A percentile compares a stretch with the other conserved stretches of the same genome.
Evolutionary conservation across 2,113 vertebrate genomes (phyloP).

Genomic region (Lathamus discolor): DNA sequence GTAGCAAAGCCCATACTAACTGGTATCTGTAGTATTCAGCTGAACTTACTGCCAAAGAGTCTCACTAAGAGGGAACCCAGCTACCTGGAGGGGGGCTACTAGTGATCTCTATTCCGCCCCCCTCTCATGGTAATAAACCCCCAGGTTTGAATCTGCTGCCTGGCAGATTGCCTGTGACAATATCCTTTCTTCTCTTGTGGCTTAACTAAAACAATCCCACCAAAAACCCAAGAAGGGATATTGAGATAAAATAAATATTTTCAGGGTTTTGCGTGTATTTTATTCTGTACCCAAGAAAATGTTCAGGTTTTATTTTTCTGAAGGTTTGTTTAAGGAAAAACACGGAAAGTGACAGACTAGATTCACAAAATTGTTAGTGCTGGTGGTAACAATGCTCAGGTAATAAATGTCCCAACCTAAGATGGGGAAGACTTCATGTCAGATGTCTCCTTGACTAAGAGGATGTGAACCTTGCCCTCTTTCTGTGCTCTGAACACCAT

Average conservation of each 20-base stretch:
- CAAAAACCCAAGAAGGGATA: not conserved
- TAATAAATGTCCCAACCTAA: not conserved
- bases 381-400: not conserved
- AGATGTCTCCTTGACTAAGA: not conserved
- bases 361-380: not conserved
- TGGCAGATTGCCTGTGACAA: not conserved
- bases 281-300: not conserved
- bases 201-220: not conserved
- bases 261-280: not conserved
- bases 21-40: accelerated
- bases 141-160: not conserved
- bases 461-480: not conserved
- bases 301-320: not conserved
- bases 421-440: not conserved
- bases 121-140: not conserved
- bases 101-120: not conserved
- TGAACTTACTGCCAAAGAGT: not conserved
- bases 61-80: not conserved
- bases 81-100: not conserved
- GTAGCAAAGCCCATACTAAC: not conserved
- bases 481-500: not conserved
- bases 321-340: not conserved
- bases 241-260: not conserved
- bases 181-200: not conserved
- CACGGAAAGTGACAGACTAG: not conserved